Percentiles rank a stretch among this genome's conserved stretches.
These are phyloP conservation scores for Sturnus vulgaris DNA, from an alignment of 2,113 vertebrate genomes.

Conservation along the genomic window DNA sequence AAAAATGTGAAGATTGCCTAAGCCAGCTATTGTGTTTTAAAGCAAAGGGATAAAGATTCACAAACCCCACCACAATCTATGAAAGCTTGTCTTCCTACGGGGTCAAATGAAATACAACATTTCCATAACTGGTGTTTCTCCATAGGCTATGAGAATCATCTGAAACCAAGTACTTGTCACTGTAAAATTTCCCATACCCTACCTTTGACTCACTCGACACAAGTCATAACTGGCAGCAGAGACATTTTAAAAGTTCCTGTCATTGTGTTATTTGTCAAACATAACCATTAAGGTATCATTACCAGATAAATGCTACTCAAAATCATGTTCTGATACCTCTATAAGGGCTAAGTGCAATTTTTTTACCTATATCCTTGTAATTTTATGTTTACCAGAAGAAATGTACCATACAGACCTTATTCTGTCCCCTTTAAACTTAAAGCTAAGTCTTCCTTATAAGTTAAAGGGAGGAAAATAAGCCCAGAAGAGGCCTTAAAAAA, in stretches of 20 bases:
- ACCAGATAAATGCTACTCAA: not conserved
- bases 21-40: constrained; percentile 53
- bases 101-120: not conserved
- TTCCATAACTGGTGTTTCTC: constrained; percentile 62
- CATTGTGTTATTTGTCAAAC: not conserved
- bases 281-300: not conserved
- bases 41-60: not conserved
- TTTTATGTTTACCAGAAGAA: not conserved
- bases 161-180: not conserved
- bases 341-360: not conserved
- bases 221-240: not conserved
- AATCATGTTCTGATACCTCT: not conserved
- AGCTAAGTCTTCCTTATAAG: not conserved
- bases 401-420: not conserved
- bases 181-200: not conserved
- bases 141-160: not conserved
- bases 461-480: not conserved
- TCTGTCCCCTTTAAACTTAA: not conserved
- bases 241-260: constrained; percentile 12
- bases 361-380: not conserved
- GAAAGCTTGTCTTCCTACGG: not conserved
- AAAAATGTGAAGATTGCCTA: constrained; percentile 42
- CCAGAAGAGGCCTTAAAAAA: not conserved
- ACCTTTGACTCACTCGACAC: constrained; percentile 1
- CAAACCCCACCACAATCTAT: not conserved